These are phyloP conservation scores for Macrobrachium nipponense DNA, from an alignment of 1,140 invertebrate species.

Conservation along the genomic window DNA sequence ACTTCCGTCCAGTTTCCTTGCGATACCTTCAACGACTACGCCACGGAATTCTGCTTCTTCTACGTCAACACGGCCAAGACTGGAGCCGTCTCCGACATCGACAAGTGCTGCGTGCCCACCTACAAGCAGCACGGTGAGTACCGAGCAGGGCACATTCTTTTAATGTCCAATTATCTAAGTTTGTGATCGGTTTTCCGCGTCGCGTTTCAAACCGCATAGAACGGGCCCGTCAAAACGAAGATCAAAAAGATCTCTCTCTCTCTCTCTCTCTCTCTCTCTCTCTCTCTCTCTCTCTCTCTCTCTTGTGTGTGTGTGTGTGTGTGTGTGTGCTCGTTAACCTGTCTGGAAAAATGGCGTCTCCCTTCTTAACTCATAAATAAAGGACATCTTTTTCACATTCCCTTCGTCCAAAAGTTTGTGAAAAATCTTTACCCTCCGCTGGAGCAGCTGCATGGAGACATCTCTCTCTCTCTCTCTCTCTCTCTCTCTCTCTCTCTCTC, in stretches of 20 bases:
- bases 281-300: too few species aligned
- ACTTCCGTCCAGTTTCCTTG: conserved; percentile 17
- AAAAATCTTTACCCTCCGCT: background rate
- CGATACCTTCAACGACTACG: conserved; percentile 23
- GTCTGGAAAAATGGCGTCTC: too few species aligned
- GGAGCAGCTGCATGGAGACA: too few species aligned
- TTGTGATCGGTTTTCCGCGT: background rate
- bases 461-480: conserved; percentile 10
- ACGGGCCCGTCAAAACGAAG: background rate
- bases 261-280: too few species aligned
- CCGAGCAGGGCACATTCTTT: background rate
- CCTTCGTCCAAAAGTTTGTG: background rate
- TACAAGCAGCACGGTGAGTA: conserved; percentile 40
- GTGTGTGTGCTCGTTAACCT: too few species aligned
- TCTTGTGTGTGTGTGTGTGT: too few species aligned
- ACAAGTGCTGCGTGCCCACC: conserved; percentile 25
- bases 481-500: background rate
- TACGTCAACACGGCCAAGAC: conserved; percentile 46
- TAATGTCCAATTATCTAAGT: background rate
- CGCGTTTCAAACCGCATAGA: background rate
- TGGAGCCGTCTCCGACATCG: conserved; percentile 24
- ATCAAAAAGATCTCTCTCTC: too few species aligned
- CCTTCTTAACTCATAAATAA: too few species aligned
- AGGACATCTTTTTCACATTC: too few species aligned
- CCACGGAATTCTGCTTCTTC: conserved; percentile 43